These are phyloP conservation scores for Megathymus violae DNA, from an alignment of 1,140 invertebrate genomes.

Conservation along the genomic window DNA sequence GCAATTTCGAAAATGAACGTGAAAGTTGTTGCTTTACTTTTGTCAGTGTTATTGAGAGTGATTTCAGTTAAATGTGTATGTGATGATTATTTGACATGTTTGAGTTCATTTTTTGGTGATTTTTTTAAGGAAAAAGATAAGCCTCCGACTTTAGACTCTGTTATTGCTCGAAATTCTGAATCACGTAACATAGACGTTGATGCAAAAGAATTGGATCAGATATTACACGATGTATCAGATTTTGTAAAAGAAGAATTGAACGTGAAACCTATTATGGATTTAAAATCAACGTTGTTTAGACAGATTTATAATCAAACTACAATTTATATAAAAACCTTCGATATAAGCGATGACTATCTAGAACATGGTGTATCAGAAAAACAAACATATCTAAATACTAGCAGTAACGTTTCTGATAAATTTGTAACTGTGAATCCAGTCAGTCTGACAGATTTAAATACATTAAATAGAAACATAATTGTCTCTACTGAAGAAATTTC, in stretches of 20 bases:
- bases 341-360: slow-evolving; percentile 37
- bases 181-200: slow-evolving; percentile 41
- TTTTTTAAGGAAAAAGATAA: slow-evolving; percentile 38
- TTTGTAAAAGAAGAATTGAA: slow-evolving; percentile 52
- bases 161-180: slow-evolving; percentile 12
- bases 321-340: slow-evolving; percentile 56
- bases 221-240: slow-evolving; percentile 46
- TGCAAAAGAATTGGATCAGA: slow-evolving; percentile 42
- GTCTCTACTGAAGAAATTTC: neutral
- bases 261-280: slow-evolving; percentile 31
- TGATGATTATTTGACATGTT: slow-evolving; percentile 44
- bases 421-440: neutral
- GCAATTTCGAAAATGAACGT: slow-evolving; percentile 41
- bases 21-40: slow-evolving; percentile 29
- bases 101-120: slow-evolving; percentile 41
- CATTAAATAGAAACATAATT: no score
- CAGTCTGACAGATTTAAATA: neutral
- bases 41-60: slow-evolving; percentile 32
- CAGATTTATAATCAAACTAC: slow-evolving; percentile 47
- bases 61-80: slow-evolving; percentile 44
- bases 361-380: slow-evolving; percentile 2
- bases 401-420: neutral
- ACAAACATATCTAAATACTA: neutral
- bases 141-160: slow-evolving; percentile 4
- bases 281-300: slow-evolving; percentile 29